These are phyloP conservation scores for Cheilosia soror DNA, from an alignment of 2,888 invertebrate species.

Conservation along the genomic window DNA sequence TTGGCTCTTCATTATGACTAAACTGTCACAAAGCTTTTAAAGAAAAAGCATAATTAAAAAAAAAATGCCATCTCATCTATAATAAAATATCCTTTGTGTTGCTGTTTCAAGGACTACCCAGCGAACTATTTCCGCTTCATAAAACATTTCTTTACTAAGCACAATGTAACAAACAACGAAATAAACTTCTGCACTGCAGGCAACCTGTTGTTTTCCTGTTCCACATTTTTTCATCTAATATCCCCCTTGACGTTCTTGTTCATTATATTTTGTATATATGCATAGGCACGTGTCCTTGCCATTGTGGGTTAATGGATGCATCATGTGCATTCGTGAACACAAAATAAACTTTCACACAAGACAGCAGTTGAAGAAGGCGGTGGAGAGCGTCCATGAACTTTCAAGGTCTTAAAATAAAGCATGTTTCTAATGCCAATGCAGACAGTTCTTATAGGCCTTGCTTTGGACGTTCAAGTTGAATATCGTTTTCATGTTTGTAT, in stretches of 20 bases:
- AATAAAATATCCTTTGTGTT: background rate
- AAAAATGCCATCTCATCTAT: background rate
- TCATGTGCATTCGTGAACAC: slow-evolving; percentile 35
- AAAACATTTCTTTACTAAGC: background rate
- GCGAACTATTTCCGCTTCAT: slow-evolving; percentile 17
- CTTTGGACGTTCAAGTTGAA: too few species aligned
- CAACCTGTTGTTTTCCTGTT: slow-evolving; percentile 47
- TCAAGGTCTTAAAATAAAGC: slow-evolving; percentile 18
- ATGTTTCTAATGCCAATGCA: slow-evolving; percentile 6
- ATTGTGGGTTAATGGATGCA: slow-evolving; percentile 45
- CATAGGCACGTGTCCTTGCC: slow-evolving; percentile 37
- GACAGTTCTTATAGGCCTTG: too few species aligned
- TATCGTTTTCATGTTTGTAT: too few species aligned
- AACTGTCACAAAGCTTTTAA: background rate
- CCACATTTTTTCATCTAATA: slow-evolving; percentile 31
- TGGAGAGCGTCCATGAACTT: slow-evolving; percentile 25
- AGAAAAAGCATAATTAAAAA: background rate
- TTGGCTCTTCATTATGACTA: too few species aligned
- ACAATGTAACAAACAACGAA: background rate
- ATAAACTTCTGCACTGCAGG: slow-evolving; percentile 27
- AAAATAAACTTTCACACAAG: slow-evolving; percentile 14
- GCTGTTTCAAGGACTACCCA: slow-evolving; percentile 23
- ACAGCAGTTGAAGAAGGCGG: slow-evolving; percentile 7
- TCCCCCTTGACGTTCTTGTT: slow-evolving; percentile 1
- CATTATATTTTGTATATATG: slow-evolving; percentile 39